Evolutionary conservation across 2,888 invertebrate species (phyloP), one percentile per base, ranked within the genome.

Genomic region (Blastobasis lacticolella): DNA sequence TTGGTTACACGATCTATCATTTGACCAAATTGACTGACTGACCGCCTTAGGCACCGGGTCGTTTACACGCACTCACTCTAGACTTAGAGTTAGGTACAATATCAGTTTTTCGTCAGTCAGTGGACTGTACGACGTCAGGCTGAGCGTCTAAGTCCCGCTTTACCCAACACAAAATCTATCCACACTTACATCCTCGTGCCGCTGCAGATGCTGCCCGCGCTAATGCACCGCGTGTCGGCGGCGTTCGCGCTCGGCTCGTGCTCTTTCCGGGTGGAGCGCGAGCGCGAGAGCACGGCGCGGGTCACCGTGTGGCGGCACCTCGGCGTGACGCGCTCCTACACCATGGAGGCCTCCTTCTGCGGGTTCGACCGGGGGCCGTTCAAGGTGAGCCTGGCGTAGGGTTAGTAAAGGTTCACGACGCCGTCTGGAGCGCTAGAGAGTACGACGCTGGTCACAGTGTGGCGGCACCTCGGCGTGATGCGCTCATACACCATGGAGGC

Each of bases 241-340:
- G 91, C 93, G 41, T 95, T 95, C 78, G 91, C 91, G 37, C 81
- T 93, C 58, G 89, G 91, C 45, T 91, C 93, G 67, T 95, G 95
- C 78, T 93, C 92, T 56, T 96, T 94, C 82, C 89, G 91, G 55
- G 92, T 96, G 57, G 94, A 94, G 71, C 90, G 93, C 49, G 90
- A 91, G 62, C 91, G 95, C 57, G 96, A 96, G 84, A 90, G 94
- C 56, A 96, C 96, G 3, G 96, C 95, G 5, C 89, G 96, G 47
- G 94, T 96, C 57, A 94, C 95, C 1, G 91, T 95, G 52, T 96
- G 96, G 96, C 85, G 96, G 49, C 94, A 96, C 74, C 92, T 95
- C 57, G 93, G 93, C 10, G 92, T 96, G 53, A 87, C 91, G 46
- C 89, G 94, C 56, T 91, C 89, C 53, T 96, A 96, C 83, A 96